Percentiles rank a stretch among this genome's conserved stretches.
Evolutionary conservation across 2,113 vertebrate species (phyloP).

Genomic region (Motacilla tschutschensis): DNA sequence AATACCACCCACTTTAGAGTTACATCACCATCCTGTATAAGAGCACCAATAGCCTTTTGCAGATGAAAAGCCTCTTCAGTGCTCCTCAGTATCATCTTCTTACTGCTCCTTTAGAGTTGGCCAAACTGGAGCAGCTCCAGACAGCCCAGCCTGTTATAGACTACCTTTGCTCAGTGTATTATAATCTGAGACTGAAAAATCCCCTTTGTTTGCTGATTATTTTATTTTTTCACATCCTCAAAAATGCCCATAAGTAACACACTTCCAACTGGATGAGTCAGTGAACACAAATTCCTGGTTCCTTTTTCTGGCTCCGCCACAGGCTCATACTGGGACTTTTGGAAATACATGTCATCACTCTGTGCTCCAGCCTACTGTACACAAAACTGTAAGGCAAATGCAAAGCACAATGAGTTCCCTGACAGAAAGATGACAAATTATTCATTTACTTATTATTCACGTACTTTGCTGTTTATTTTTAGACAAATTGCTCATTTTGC

Average conservation of each 20-base stretch:
- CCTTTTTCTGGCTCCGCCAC: background rate
- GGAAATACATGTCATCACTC: background rate
- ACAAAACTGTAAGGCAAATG: background rate
- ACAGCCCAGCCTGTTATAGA: background rate
- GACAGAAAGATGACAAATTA: conserved; percentile 5
- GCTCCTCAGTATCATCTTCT: background rate
- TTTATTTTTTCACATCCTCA: background rate
- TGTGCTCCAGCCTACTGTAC: background rate
- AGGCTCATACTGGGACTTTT: background rate
- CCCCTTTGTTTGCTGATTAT: background rate
- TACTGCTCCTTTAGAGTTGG: background rate
- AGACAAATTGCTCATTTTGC: background rate
- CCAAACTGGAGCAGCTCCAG: background rate
- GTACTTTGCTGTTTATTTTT: conserved; percentile 2
- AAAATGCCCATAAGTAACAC: background rate
- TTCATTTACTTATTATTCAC: conserved; percentile 21
- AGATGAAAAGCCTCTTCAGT: background rate
- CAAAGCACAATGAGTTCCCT: background rate
- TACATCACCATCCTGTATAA: background rate
- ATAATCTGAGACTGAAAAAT: background rate
- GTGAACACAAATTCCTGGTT: background rate
- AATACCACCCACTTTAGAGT: background rate
- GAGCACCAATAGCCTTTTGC: background rate
- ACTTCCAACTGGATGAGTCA: background rate
- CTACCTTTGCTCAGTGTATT: background rate